Base-by-base conservation (phyloP, 2,113 vertebrate species). In the Rhineura floridana region DNA sequence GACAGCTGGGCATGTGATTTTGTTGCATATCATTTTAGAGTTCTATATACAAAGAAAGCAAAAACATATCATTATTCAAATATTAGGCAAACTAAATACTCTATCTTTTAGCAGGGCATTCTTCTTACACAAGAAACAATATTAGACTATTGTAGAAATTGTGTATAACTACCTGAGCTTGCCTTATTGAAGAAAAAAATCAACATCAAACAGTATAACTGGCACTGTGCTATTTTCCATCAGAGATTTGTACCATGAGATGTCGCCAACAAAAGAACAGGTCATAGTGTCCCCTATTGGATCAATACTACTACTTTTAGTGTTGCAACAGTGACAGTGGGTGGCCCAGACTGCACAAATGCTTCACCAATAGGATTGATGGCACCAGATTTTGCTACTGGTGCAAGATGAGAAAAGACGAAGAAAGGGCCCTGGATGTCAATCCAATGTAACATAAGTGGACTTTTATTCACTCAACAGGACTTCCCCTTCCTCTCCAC, bases 11-110 rank as follows among this genome's bases (percentile, higher is more conserved):
- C 99, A 99, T 2, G 98, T 98, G 83, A 99, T 99, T 91, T 99
- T 98, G 90, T 98, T 97, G 86, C 99, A 99, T 48, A 98, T 97
- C 0, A 98, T 98, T 95, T 99, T 99, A 82, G 98, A 99, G 92
- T 98, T 98, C 99, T 99, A 36, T 5, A 96, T 62, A 72, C 0
- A 91, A 70, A 95, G 25, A 85, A 85, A 88, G 55, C 2, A 55
- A 30, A 7, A 89, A 87, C 87, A 2, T 87, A 76, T 59, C 69
- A 21, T 92, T 23, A 75, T 55, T 77, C 10, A 91, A 6, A 86
- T 52, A 92, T 46, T 9, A 89, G 89, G 87, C 33, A 17, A 91
- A 84, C 10, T 21, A 81, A 8, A 2, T 1, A 84, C 19, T 21
- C 12, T 8, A 73, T 5, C 3, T 30, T 55, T 4, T 46, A 28